Percentiles rank a stretch among this genome's conserved stretches.
phyloP scores from a whole-genome alignment of 2,113 vertebrate genomes.

The Calonectris borealis region DNA sequence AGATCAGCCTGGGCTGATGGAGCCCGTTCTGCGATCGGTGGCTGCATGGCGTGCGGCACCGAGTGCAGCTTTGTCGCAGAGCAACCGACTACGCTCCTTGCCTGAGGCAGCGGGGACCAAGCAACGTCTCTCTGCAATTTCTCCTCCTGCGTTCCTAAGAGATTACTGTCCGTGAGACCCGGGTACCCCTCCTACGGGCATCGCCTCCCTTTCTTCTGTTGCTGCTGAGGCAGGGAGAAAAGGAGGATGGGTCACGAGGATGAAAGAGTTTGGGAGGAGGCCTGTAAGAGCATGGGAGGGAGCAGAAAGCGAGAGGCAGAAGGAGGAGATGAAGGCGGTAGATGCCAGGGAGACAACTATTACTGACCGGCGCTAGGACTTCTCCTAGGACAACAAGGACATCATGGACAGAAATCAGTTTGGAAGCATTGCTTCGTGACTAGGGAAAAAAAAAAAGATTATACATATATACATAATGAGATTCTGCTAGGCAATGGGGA shows the following conservation, averaged over 20 bases:
- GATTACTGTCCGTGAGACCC: neutral
- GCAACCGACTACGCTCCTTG: rapidly evolving
- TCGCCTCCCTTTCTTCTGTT: neutral
- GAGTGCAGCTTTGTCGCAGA: neutral
- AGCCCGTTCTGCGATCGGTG: rapidly evolving
- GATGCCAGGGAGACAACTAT: neutral
- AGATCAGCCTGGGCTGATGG: neutral
- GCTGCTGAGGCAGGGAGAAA: neutral
- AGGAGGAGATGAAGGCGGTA: neutral
- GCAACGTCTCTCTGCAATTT: neutral
- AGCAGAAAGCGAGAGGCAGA: neutral
- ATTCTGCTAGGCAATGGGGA: neutral
- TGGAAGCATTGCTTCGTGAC: neutral
- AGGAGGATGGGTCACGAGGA: neutral
- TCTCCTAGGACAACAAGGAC: neutral
- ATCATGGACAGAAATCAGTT: neutral
- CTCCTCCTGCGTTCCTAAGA: neutral
- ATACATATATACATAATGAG: neutral
- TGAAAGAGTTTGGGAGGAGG: neutral
- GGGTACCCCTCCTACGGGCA: neutral
- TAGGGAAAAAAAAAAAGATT: too few species aligned
- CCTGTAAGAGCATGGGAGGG: neutral
- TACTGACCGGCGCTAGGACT: neutral
- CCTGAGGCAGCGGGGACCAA: neutral
- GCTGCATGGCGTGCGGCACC: neutral